These are phyloP conservation scores for Archegozetes longisetosus DNA, from an alignment of 1,140 invertebrate species.

Conservation along the genomic window DNA sequence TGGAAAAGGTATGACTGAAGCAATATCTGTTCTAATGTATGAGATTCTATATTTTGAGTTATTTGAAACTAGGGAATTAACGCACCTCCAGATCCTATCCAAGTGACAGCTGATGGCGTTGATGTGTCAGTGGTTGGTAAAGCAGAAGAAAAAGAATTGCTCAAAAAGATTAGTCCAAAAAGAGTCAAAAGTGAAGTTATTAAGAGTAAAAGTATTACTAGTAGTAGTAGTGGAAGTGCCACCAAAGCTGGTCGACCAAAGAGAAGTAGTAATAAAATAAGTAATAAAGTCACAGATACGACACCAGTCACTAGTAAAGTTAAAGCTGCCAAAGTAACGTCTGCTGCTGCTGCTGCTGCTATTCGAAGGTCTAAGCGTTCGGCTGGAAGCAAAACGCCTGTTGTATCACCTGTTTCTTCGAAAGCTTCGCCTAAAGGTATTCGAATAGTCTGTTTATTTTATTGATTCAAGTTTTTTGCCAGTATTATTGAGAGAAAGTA, in stretches of 20 bases:
- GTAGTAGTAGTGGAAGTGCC: conserved; percentile 16
- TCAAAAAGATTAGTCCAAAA: conserved; percentile 14
- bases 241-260: not conserved
- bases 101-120: conserved; percentile 62
- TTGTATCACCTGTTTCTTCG: too few species aligned
- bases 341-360: too few species aligned
- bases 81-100: conserved; percentile 33
- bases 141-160: conserved; percentile 21
- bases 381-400: too few species aligned
- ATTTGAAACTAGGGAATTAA: conserved; percentile 30
- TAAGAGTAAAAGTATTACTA: conserved; percentile 12
- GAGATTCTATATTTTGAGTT: not conserved
- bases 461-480: too few species aligned
- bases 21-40: not conserved
- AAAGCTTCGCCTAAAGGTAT: too few species aligned
- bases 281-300: not conserved
- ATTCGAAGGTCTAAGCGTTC: too few species aligned
- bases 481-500: too few species aligned
- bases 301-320: not conserved
- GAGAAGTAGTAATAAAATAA: not conserved
- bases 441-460: too few species aligned
- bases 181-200: conserved; percentile 12
- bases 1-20: conserved; percentile 41
- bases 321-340: not conserved
- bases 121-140: conserved; percentile 23